Percentiles rank a stretch among this genome's conserved stretches.
Conservation (phyloP, 2,113 vertebrate genomes). For the Grus americana region DNA sequence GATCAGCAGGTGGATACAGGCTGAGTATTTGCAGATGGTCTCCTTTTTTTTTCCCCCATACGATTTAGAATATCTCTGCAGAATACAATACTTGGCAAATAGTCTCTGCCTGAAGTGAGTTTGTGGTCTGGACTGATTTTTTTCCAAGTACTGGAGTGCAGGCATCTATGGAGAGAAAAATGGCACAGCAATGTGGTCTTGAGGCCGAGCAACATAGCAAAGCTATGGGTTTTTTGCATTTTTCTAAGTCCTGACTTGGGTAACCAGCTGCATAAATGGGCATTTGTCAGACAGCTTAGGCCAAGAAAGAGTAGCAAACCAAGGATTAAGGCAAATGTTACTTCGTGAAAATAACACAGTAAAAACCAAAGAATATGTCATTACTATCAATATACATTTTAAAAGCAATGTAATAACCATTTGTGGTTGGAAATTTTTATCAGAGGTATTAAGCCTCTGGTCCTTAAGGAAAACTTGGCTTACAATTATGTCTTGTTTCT, state of each 20-base stretch:
- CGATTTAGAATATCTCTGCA: background rate
- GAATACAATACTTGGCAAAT: background rate
- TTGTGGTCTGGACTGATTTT: background rate
- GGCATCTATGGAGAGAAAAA: background rate
- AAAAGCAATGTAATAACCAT: background rate
- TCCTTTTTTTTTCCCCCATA: background rate
- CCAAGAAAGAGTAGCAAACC: background rate
- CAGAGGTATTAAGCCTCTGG: background rate
- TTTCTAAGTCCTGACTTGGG: background rate
- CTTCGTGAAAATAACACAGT: background rate
- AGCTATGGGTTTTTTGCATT: background rate
- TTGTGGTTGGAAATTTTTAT: background rate
- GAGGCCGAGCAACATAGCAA: background rate
- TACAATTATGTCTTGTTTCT: background rate
- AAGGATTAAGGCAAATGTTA: background rate
- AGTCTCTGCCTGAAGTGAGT: background rate
- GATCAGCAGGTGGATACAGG: background rate
- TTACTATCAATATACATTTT: background rate
- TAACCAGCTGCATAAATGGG: background rate
- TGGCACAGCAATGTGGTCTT: background rate
- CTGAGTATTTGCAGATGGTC: background rate
- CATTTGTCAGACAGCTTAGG: background rate
- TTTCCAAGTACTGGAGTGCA: background rate
- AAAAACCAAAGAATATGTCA: background rate
- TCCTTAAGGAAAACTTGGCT: background rate